Evolutionary conservation across 2,797 vertebrate genomes (phyloP).

Genomic region (Myotis daubentonii): DNA sequence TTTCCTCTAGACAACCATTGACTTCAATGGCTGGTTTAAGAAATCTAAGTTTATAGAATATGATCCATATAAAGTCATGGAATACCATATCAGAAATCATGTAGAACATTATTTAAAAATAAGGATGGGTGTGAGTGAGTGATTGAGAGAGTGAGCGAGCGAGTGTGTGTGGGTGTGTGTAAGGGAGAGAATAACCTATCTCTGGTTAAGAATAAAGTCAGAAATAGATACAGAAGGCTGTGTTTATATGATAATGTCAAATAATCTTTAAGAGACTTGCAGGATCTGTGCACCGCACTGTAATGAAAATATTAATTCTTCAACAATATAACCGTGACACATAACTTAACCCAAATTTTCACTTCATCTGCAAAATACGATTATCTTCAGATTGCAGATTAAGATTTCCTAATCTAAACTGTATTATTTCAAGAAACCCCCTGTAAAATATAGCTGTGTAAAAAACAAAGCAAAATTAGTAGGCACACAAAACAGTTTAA

Average conservation of each 20-base stretch:
- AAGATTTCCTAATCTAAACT: slow-evolving; percentile 35
- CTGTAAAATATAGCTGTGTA: slow-evolving; percentile 55
- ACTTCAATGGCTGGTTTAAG: slow-evolving; percentile 33
- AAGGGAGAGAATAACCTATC: neutral
- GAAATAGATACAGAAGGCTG: neutral
- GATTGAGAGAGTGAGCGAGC: too few relatives aligned
- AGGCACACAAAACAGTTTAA: slow-evolving; percentile 28
- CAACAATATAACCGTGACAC: neutral
- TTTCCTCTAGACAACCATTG: slow-evolving; percentile 9
- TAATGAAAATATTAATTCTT: slow-evolving; percentile 55
- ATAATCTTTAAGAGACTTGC: neutral
- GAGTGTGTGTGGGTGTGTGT: neutral
- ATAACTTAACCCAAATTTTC: slow-evolving; percentile 47
- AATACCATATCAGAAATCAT: slow-evolving; percentile 32
- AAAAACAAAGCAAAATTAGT: slow-evolving; percentile 65
- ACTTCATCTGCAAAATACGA: slow-evolving; percentile 36
- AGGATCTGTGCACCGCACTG: neutral
- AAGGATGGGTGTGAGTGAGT: neutral
- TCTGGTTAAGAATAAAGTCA: slow-evolving; percentile 33
- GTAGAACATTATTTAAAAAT: slow-evolving; percentile 31
- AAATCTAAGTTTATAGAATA: slow-evolving; percentile 48
- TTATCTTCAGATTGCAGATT: slow-evolving; percentile 12
- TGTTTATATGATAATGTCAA: slow-evolving; percentile 10
- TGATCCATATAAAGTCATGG: slow-evolving; percentile 6
- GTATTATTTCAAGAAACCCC: neutral